Conservation (phyloP, 2,113 vertebrate genomes). For the Psilopogon haemacephalus region DNA sequence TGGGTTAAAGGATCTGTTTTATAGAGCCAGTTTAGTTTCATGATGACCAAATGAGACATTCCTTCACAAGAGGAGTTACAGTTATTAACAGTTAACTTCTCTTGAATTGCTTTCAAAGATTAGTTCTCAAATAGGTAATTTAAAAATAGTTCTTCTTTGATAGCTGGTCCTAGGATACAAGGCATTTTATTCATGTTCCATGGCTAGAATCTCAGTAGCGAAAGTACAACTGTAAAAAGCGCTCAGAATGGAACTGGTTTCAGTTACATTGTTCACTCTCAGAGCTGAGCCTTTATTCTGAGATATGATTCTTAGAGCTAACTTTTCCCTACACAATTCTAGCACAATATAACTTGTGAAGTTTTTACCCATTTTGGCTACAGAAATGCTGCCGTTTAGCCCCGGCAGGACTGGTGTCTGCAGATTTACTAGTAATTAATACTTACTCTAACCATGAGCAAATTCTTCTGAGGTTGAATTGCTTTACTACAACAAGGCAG, state of each 20-base stretch:
- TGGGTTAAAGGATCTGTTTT: background rate
- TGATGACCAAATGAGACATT: background rate
- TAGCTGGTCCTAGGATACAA: background rate
- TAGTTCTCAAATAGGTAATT: background rate
- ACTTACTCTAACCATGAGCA: background rate
- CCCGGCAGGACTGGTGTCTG: background rate
- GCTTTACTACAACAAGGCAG: background rate
- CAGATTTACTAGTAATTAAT: background rate
- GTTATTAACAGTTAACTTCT: background rate
- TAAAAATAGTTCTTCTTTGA: background rate
- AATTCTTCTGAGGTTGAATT: background rate
- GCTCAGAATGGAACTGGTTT: background rate
- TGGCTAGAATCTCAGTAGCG: background rate
- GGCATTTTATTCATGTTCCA: background rate
- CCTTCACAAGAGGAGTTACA: background rate
- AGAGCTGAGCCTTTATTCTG: background rate
- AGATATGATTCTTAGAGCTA: background rate
- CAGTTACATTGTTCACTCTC: background rate
- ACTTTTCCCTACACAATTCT: background rate
- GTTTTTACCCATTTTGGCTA: background rate
- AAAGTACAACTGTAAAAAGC: background rate
- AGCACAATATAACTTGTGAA: background rate
- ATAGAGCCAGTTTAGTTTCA: background rate
- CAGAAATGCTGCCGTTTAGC: background rate
- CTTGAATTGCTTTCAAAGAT: background rate